Evolutionary conservation across 2,888 invertebrate species (phyloP).

Genomic region (Hypolimnas misippus): DNA sequence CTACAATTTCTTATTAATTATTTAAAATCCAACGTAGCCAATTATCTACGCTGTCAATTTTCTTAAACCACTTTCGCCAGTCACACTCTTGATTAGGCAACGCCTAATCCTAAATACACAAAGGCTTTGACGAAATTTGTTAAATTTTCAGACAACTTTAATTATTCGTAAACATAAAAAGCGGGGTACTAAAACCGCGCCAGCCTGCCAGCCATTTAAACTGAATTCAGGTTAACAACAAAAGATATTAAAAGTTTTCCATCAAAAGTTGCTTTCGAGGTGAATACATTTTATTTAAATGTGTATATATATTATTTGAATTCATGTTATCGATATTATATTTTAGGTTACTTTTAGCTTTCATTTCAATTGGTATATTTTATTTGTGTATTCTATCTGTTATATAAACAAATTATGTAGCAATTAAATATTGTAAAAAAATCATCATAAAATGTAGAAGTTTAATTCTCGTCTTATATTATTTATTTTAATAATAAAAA

Average conservation of each 20-base stretch:
- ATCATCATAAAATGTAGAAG: no score
- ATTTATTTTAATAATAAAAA: no score
- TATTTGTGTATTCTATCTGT: no score
- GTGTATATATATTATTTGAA: background rate
- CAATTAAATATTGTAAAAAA: no score
- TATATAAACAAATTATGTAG: no score
- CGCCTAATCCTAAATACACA: slow-evolving; percentile 18
- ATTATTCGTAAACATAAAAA: slow-evolving; percentile 23
- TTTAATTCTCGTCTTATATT: no score
- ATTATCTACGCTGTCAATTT: slow-evolving; percentile 14
- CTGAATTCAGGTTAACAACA: slow-evolving; percentile 17
- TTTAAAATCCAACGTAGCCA: no score
- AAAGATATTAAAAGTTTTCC: slow-evolving; percentile 13
- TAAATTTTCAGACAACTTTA: slow-evolving; percentile 13
- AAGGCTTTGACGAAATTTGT: slow-evolving; percentile 25
- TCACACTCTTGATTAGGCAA: slow-evolving; percentile 14
- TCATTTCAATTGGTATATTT: no score
- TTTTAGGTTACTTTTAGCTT: no score
- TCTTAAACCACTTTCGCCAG: slow-evolving; percentile 9
- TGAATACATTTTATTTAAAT: background rate
- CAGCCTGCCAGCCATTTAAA: slow-evolving; percentile 15
- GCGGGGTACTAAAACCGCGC: slow-evolving; percentile 10
- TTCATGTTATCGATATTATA: background rate
- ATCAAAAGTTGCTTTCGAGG: slow-evolving; percentile 2
- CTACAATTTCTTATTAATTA: no score